Conservation (phyloP, 2,113 vertebrate species). For the Neolamprologus sp. region DNA sequence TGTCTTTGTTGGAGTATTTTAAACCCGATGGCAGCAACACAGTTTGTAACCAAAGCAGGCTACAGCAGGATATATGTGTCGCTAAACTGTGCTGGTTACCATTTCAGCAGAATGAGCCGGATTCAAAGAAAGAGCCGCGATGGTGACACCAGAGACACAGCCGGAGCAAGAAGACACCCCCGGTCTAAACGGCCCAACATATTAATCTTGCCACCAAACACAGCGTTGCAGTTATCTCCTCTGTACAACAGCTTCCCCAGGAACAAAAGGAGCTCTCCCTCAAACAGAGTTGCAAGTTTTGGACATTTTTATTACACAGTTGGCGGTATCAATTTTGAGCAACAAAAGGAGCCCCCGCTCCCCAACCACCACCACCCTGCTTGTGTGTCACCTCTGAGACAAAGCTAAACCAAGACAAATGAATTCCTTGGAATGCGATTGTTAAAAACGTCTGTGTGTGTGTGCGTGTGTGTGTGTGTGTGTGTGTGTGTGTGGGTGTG, state of each 20-base stretch:
- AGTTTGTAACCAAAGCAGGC: not conserved
- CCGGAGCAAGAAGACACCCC: constrained; percentile 9
- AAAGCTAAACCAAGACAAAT: constrained; percentile 73
- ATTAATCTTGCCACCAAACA: constrained; percentile 61
- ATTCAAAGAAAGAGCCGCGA: constrained; percentile 33
- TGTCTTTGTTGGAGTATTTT: constrained; percentile 3
- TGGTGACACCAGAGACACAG: constrained; percentile 53
- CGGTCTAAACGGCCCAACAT: constrained; percentile 27
- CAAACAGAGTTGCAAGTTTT: constrained; percentile 41
- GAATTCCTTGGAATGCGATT: constrained; percentile 53
- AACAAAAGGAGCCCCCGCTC: constrained; percentile 51
- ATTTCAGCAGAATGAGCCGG: not conserved
- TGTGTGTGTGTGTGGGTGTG: not conserved
- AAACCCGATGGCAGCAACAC: constrained; percentile 23
- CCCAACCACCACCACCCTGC: not conserved
- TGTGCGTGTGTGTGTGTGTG: not conserved
- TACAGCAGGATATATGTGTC: constrained; percentile 21
- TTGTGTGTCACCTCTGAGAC: constrained; percentile 61
- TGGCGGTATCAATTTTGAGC: constrained; percentile 59
- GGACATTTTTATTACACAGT: constrained; percentile 66
- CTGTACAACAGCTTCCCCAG: constrained; percentile 29
- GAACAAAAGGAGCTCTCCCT: constrained; percentile 55
- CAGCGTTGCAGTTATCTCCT: constrained; percentile 52
- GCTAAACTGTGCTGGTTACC: constrained; percentile 33
- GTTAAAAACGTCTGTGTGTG: constrained; percentile 10